phyloP scores from a whole-genome alignment of 2,113 vertebrate genomes.

The Carollia perspicillata region DNA sequence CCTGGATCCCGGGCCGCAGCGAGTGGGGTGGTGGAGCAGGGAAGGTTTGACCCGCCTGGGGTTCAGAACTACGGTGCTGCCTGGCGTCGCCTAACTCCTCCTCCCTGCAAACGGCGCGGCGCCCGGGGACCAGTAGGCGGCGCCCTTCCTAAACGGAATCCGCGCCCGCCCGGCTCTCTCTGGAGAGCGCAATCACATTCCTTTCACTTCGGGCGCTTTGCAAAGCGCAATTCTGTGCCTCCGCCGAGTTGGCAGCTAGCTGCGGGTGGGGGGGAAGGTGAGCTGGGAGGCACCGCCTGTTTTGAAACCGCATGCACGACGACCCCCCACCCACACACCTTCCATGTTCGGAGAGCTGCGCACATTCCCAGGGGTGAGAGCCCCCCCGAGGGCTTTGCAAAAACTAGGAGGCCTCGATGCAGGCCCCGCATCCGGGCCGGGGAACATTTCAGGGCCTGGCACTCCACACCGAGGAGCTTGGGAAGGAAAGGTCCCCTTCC shows the following conservation, averaged over 20 bases:
- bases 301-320: neutral
- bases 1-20: neutral
- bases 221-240: neutral
- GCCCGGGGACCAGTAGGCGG: conserved; percentile 66
- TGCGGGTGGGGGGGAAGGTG: neutral
- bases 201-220: conserved; percentile 52
- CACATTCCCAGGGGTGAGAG: neutral
- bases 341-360: neutral
- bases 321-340: no score
- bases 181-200: neutral
- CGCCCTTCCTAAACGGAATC: conserved; percentile 52
- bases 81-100: neutral
- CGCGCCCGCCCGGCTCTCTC: neutral
- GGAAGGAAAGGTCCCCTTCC: neutral
- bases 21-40: neutral
- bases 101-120: neutral
- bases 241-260: neutral
- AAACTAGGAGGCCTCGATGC: neutral
- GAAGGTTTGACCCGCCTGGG: neutral
- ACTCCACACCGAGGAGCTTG: neutral
- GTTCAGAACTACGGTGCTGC: neutral
- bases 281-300: neutral
- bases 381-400: neutral
- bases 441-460: neutral
- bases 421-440: neutral